These are phyloP conservation scores for Perizoma affinitatum DNA, from an alignment of 2,888 invertebrate genomes.

Conservation along the genomic window DNA sequence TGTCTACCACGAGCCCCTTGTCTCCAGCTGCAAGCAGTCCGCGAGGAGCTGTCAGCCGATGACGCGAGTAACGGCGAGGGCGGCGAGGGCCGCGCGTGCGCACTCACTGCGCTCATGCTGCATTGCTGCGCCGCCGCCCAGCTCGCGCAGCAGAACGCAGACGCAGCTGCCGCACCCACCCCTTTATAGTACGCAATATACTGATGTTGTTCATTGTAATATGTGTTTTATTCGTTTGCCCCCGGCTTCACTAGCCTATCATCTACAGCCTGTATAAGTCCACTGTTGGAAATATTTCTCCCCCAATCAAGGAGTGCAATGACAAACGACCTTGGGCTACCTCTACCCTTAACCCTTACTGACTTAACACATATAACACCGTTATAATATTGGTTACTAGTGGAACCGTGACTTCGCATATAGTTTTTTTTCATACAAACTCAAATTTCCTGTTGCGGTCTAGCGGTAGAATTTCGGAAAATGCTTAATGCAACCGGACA, in stretches of 20 bases:
- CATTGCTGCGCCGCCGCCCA: constrained; percentile 98
- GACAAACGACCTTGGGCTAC: too few relatives aligned
- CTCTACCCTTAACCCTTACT: too few relatives aligned
- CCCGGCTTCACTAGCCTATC: not conserved
- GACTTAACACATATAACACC: too few relatives aligned
- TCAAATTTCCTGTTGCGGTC: too few relatives aligned
- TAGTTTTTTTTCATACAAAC: too few relatives aligned
- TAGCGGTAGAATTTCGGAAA: too few relatives aligned
- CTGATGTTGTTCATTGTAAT: constrained; percentile 49
- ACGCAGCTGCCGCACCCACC: constrained; percentile 54
- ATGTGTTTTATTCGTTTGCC: constrained; percentile 35
- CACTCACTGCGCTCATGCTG: constrained; percentile 95
- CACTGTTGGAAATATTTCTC: too few relatives aligned
- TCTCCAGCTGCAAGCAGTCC: constrained; percentile 69
- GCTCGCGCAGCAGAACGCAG: constrained; percentile 82
- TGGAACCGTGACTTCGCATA: too few relatives aligned
- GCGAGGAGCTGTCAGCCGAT: constrained; percentile 71
- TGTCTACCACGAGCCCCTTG: not conserved
- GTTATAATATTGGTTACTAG: too few relatives aligned
- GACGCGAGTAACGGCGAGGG: constrained; percentile 62
- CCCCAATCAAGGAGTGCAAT: too few relatives aligned
- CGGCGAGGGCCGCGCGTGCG: constrained; percentile 93
- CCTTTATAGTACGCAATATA: constrained; percentile 59
- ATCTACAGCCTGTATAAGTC: not conserved
- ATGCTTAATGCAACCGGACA: too few relatives aligned